Base-by-base conservation (phyloP, 2,888 invertebrate species). In the Scaptomyza tumidula region DNA sequence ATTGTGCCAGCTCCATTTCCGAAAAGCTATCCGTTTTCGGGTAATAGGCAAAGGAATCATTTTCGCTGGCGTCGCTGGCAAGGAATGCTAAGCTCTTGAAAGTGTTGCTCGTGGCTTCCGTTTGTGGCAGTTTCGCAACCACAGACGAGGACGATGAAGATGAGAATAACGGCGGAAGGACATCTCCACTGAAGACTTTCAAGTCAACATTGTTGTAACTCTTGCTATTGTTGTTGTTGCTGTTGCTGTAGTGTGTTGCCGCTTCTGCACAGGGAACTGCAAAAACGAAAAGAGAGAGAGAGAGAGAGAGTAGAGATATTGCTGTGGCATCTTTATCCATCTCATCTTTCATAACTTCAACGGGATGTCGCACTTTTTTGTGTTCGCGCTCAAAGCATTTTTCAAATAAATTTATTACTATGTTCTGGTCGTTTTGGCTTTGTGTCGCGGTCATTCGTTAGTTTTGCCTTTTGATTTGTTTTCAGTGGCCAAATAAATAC, bases 51-150 rank as follows among this genome's bases (percentile, higher is more conserved):
- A 75, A 83, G 64, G 68, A 70, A 50, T 76, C 81, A 50, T 50
- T 33, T 19, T 50, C 19, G 10, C 35, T 41, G 57, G 71, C 77
- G 49, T 24, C 29, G 54, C 48, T 57, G 66, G 54, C 83, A 67
- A 84, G 78, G 64, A 86, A 87, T 62, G 90, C 90, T 71, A 89
- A 86, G 75, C 90, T 90, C 77, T 86, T 80, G 74, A 90, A 90
- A 85, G 85, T 89, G 84, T 87, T 79, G 79, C 89, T 86, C 73
- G 80, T 79, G 79, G 76, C 67, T 71, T 80, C 79, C 86, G 75
- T 71, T 75, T 72, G 86, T 37, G 66, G 84, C 50, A 50, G 48
- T 39, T 59, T 54, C 53, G 65, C 68, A 57, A 48, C 71, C 66
- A 33, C 78, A 61, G 56, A 55, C 33, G 78, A 43, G 46, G 39